Percentiles rank a stretch among this genome's conserved stretches.
These are phyloP conservation scores for Epiperipatus broadwayi DNA, from an alignment of 2,888 invertebrate species.

Conservation along the genomic window DNA sequence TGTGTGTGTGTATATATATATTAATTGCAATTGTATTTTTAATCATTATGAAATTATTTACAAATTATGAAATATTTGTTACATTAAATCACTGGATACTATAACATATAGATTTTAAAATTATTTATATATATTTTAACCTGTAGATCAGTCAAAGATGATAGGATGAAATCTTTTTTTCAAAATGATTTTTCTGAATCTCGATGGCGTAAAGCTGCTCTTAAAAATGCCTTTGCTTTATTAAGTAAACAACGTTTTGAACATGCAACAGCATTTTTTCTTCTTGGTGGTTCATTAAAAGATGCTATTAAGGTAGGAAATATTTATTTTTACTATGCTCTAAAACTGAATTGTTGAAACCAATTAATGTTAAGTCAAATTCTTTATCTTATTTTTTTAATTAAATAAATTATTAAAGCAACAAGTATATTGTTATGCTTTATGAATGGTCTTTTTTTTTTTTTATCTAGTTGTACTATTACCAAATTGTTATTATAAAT, in stretches of 20 bases:
- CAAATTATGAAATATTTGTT: too few relatives aligned
- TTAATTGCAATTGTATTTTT: too few relatives aligned
- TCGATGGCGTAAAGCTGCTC: slow-evolving; percentile 86
- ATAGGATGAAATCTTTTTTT: slow-evolving; percentile 86
- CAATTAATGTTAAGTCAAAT: too few relatives aligned
- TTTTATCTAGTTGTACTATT: too few relatives aligned
- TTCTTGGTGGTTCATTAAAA: slow-evolving; percentile 75
- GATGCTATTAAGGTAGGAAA: slow-evolving; percentile 85
- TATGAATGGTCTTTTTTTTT: too few relatives aligned
- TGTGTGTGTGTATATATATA: too few relatives aligned
- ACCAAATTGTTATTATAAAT: too few relatives aligned
- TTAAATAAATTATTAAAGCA: too few relatives aligned
- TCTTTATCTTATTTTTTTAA: neutral
- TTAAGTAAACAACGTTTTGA: slow-evolving; percentile 87
- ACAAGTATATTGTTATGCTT: too few relatives aligned
- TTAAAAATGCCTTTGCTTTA: slow-evolving; percentile 93
- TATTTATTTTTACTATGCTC: too few relatives aligned
- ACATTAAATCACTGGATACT: neutral
- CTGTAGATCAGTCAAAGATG: slow-evolving; percentile 53
- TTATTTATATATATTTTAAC: neutral
- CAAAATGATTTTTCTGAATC: slow-evolving; percentile 78
- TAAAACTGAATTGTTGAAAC: neutral
- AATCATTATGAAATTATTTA: too few relatives aligned
- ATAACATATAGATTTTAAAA: slow-evolving; percentile 9
- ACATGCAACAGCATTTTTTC: slow-evolving; percentile 94